phyloP scores from a whole-genome alignment of 2,113 vertebrate species.

The Mustela nigripes region DNA sequence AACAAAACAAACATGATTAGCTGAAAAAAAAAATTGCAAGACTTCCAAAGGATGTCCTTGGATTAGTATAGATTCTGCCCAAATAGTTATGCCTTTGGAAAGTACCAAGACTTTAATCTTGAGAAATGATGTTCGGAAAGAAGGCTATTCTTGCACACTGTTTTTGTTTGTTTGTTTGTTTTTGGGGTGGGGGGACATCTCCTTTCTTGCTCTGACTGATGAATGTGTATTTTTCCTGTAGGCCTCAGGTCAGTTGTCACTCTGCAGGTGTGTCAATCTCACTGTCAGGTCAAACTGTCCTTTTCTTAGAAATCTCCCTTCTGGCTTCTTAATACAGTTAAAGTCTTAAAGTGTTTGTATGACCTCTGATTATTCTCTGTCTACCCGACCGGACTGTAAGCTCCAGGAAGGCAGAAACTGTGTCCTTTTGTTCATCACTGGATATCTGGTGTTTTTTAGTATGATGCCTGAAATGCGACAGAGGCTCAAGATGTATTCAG shows the following conservation, averaged over 20 bases:
- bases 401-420: not conserved
- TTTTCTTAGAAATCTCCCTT: not conserved
- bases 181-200: not conserved
- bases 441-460: not conserved
- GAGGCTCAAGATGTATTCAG: not conserved
- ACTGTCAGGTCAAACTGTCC: not conserved
- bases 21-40: not conserved
- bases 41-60: not conserved
- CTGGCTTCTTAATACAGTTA: not conserved
- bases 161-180: not conserved
- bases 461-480: not conserved
- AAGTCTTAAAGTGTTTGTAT: not conserved
- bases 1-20: slow-evolving; percentile 56
- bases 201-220: not conserved
- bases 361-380: not conserved
- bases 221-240: not conserved
- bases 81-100: slow-evolving; percentile 17
- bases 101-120: slow-evolving; percentile 33
- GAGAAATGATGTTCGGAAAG: not conserved
- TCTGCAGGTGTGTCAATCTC: not conserved
- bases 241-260: not conserved
- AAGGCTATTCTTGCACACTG: not conserved
- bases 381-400: not conserved
- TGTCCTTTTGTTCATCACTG: not conserved
- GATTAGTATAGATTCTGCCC: slow-evolving; percentile 2